These are phyloP conservation scores for Cygnus olor DNA, from an alignment of 2,797 vertebrate genomes.

Conservation along the genomic window DNA sequence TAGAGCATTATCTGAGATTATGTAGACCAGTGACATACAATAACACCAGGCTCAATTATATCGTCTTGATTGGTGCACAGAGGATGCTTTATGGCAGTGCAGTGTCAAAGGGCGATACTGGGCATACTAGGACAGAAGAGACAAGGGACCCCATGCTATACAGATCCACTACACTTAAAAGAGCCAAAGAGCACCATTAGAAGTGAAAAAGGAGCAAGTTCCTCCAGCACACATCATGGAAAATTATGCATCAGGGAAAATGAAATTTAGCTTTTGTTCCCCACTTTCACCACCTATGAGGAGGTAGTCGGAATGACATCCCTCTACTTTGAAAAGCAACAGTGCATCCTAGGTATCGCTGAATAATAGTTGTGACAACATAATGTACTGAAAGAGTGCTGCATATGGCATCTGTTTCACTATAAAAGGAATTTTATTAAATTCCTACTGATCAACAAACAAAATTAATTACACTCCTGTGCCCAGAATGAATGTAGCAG, in stretches of 20 bases:
- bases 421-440: neutral
- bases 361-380: neutral
- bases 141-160: neutral
- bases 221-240: neutral
- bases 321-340: neutral
- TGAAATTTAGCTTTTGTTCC: neutral
- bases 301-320: neutral
- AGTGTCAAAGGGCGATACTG: conserved; percentile 28
- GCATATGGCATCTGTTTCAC: neutral
- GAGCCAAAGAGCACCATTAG: neutral
- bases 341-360: neutral
- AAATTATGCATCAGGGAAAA: neutral
- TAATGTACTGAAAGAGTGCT: neutral
- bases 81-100: conserved; percentile 60
- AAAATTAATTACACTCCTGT: neutral
- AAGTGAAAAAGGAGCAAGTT: neutral
- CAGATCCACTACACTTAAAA: neutral
- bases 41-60: conserved; percentile 58
- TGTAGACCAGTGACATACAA: conserved; percentile 57
- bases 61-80: conserved; percentile 49
- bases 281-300: neutral
- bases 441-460: neutral
- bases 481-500: neutral
- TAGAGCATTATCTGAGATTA: conserved; percentile 59
- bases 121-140: neutral